Evolutionary conservation across 2,888 invertebrate species (phyloP), one percentile per base, ranked within the genome.

Genomic region (Epsilonema sp.): DNA sequence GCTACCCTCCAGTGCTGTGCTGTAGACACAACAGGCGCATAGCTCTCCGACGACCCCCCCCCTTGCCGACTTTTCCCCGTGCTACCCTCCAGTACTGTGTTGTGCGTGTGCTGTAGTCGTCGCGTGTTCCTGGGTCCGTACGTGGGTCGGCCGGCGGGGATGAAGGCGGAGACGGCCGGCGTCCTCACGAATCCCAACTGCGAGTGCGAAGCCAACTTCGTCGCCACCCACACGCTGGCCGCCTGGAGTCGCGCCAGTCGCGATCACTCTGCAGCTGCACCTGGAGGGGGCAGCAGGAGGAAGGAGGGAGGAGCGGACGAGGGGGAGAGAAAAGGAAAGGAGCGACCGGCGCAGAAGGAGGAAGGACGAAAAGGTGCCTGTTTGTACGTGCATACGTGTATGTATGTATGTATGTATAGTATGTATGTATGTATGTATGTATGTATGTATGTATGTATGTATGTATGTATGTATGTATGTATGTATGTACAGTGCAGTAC

Each of bases 141-240:
- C 48, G 39, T 39, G 45, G 60, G 61, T 16, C 51, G 62, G 20
- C 49, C 56, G 13, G 56, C 59, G 16, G 52, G 49, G 11, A 48
- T 59, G 19, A 58, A 56, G 46, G 39, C 53, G 25, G 48, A 52
- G 41, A 53, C 94, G 4, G 74, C 86, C 45, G 97, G 97, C 0
- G 85, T 97, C 5, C 71, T 97, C 46, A 85, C 87, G 0, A 97
- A 97, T 71, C 97, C 97, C 0, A 97, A 97, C 70, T 92, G 92
- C 70, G 92, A 94, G 72, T 97, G 90, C 70, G 90, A 94, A 63
- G 84, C 87, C 0, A 97, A 97, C 69, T 90, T 84, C 69, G 76
- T 94, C 49, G 82, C 94, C 0, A 82, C 94, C 56, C 78, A 89
- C 64, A 90, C 94, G 0, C 71, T 97, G 43, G 86, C 86, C 0